Evolutionary conservation across 1,140 invertebrate species (phyloP), one percentile per base, ranked within the genome.

Genomic region (Tetragnatha versicolor): DNA sequence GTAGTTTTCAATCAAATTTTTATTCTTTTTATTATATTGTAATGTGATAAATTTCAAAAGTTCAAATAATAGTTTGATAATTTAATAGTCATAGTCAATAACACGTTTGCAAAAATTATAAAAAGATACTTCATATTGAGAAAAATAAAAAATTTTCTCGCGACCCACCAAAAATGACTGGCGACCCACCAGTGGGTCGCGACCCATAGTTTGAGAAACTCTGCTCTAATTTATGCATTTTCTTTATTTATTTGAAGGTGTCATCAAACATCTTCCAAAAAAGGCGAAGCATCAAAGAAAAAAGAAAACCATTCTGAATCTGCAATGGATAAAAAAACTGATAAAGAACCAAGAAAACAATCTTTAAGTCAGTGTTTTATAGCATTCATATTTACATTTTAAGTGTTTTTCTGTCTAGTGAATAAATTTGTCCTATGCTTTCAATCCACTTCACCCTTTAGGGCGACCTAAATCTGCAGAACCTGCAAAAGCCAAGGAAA

Each of bases 391-490:
- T 39, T 27, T 6, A 9, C 4, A 33, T 60, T 60, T 3, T 22
- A 60, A 31, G 20, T 17, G 35, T 60, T 31, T 35, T 31, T 9
- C 27, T 33, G 9, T n/a, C 22, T 51, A 20, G 49, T 1, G 20
- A 7, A 17, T 9, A 42, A n/a, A 1, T n/a, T 20, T 51, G n/a
- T 12, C 17, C 25, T 58, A 10, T 58, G 25, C 1, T 58, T 58
- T 2, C 12, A 58, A 2, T 58, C 1, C 20, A 45, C 5, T 60
- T 17, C 9, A 51, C 25, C n/a, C 55, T 42, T 65, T 60, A 79
- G 76, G 51, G 14, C 42, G 76, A 79, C 76, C 76, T 29, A 79
- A 79, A 69, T 79, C 76, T 68, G 76, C 76, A 31, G 76, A 79
- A 69, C 76, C 76, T 17, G 65, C 63, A 3, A 79, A 79, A 60